Conservation (phyloP, 2,888 invertebrate genomes). For the Troilus luridus region DNA sequence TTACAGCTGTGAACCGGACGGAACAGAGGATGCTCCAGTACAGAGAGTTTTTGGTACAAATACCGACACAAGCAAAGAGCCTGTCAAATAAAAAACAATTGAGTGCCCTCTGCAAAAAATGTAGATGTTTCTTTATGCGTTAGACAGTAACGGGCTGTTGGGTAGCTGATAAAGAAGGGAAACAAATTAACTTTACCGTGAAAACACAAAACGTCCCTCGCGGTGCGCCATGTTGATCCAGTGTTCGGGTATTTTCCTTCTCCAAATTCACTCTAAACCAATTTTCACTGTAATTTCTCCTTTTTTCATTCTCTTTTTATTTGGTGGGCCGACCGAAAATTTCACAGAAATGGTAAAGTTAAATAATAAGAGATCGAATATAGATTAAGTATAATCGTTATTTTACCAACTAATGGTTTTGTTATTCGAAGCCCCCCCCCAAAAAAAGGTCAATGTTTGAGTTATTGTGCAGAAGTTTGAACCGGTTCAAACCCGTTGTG, state of each 20-base stretch:
- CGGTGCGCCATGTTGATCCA: constrained; percentile 25
- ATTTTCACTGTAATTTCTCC: constrained; percentile 3
- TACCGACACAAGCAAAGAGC: not conserved
- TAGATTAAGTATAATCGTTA: not conserved
- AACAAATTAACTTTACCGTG: constrained; percentile 42
- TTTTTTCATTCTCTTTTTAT: not conserved
- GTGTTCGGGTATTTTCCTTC: not conserved
- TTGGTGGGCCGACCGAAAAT: not conserved
- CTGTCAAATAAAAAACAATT: not conserved
- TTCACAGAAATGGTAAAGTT: not conserved
- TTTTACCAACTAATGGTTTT: not conserved
- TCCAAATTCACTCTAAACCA: constrained; percentile 14
- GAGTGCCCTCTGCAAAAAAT: not conserved
- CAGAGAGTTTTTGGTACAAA: not conserved
- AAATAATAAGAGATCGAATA: not conserved
- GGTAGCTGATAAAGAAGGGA: constrained; percentile 5
- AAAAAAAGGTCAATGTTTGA: no score
- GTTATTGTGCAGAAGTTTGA: no score
- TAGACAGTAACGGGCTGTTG: constrained; percentile 31
- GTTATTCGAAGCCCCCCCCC: not conserved
- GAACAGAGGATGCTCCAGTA: not conserved
- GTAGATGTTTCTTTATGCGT: not conserved
- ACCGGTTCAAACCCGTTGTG: no score
- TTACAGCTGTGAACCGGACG: not conserved
- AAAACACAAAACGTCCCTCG: constrained; percentile 42